Evolutionary conservation across 64 coral and sea anemone species (phyloP).

Genomic region (Montipora sp.): DNA sequence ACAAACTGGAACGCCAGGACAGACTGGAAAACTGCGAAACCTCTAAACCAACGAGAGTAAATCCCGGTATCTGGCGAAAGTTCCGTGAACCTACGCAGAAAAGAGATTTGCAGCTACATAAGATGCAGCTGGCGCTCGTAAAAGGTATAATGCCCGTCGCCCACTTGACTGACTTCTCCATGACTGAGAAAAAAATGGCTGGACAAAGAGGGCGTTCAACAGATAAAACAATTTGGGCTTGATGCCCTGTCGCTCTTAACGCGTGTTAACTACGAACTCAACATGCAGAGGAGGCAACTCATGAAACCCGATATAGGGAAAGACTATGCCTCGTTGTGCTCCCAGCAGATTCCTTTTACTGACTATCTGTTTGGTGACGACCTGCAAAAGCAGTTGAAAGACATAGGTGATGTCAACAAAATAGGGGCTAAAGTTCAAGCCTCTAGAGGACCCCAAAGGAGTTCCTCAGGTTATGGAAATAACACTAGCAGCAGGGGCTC

Average conservation of each 20-base stretch:
- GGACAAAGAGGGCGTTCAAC: conserved; percentile 22
- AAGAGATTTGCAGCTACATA: conserved; percentile 15
- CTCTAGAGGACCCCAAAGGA: conserved; percentile 2
- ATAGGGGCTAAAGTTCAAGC: conserved; percentile 33
- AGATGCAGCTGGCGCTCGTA: conserved; percentile 51
- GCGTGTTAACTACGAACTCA: conserved; percentile 56
- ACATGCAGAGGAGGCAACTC: conserved; percentile 55
- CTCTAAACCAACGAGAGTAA: conserved; percentile 37
- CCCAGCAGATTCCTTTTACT: conserved; percentile 24
- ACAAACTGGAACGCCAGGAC: conserved; percentile 30
- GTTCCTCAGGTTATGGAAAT: not conserved
- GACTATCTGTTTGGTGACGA: conserved; percentile 27
- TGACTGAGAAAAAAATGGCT: conserved; percentile 3
- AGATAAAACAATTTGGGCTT: conserved; percentile 25
- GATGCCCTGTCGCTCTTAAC: conserved; percentile 50
- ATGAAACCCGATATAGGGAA: conserved; percentile 58
- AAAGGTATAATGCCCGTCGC: conserved; percentile 27
- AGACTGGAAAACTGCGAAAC: conserved; percentile 42
- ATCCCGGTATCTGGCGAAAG: conserved; percentile 53
- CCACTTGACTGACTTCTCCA: conserved; percentile 34
- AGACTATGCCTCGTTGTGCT: conserved; percentile 32
- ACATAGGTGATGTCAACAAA: conserved; percentile 59
- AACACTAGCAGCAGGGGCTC: not conserved
- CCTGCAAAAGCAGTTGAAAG: not conserved
- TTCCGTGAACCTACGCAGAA: conserved; percentile 33